Conservation (phyloP, 2,888 invertebrate species). For the Ctena decussata region DNA sequence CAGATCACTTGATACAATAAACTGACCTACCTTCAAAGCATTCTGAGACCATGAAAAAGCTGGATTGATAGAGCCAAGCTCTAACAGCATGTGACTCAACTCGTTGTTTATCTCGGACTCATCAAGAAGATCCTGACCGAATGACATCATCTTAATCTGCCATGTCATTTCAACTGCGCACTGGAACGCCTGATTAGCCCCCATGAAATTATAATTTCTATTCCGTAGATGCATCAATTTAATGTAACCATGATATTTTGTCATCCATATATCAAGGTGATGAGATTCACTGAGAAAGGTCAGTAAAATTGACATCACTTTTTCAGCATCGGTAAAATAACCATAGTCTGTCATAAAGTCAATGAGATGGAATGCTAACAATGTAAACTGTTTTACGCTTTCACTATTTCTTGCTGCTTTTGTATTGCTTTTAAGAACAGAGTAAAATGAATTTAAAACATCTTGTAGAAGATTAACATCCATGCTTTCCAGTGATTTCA, state of each 20-base stretch:
- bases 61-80: constrained; percentile 80
- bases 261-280: constrained; percentile 79
- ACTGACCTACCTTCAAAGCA: constrained; percentile 79
- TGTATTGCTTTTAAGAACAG: constrained; percentile 72
- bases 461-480: constrained; percentile 76
- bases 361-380: constrained; percentile 75
- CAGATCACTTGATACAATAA: too few species aligned
- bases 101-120: constrained; percentile 76
- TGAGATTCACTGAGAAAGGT: constrained; percentile 76
- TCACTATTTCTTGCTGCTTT: constrained; percentile 69
- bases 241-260: constrained; percentile 78
- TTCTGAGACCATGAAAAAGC: constrained; percentile 79
- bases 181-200: constrained; percentile 76
- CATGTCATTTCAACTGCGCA: constrained; percentile 76
- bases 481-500: constrained; percentile 69
- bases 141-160: constrained; percentile 83
- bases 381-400: constrained; percentile 75
- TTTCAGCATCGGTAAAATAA: constrained; percentile 74
- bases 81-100: constrained; percentile 77
- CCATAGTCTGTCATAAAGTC: constrained; percentile 79
- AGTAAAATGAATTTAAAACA: constrained; percentile 73
- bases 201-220: constrained; percentile 75
- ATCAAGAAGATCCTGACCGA: constrained; percentile 80
- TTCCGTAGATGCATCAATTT: constrained; percentile 81
- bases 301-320: constrained; percentile 72